Percentiles rank a stretch among this genome's conserved stretches.
phyloP scores from a whole-genome alignment of 2,888 invertebrate species.

The Ferrisia virgata region DNA sequence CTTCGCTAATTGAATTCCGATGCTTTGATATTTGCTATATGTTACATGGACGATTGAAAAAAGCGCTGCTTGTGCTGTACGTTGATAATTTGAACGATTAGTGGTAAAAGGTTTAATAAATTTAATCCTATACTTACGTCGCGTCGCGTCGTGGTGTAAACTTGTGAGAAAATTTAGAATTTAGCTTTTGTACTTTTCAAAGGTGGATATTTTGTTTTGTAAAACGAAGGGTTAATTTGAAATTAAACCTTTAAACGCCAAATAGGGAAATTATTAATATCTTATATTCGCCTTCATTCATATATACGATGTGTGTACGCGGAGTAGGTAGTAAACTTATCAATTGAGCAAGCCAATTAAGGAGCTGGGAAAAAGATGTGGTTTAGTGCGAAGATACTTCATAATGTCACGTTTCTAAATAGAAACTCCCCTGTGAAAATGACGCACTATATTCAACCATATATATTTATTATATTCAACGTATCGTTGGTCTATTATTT shows the following conservation, averaged over 20 bases:
- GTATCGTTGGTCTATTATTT: conserved; percentile 16
- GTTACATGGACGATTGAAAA: background rate
- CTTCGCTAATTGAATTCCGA: conserved; percentile 1
- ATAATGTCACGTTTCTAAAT: background rate
- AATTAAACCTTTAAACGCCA: background rate
- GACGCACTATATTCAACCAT: background rate
- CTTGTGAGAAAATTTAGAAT: background rate
- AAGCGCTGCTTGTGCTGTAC: background rate
- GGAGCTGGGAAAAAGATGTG: background rate
- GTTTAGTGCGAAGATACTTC: background rate
- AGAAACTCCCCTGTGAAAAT: background rate
- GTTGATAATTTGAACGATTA: background rate
- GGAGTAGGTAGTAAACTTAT: no score
- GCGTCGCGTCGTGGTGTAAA: background rate
- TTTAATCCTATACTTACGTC: background rate
- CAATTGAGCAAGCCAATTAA: background rate
- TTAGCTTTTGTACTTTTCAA: background rate
- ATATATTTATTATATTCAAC: conserved; percentile 15
- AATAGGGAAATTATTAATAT: background rate
- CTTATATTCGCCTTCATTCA: background rate
- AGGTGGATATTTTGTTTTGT: background rate
- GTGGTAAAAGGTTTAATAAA: background rate
- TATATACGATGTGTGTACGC: background rate
- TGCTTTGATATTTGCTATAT: background rate
- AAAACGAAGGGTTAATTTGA: background rate